Evolutionary conservation across 1,140 invertebrate genomes (phyloP).

Genomic region (Philotrypesis tridentata): DNA sequence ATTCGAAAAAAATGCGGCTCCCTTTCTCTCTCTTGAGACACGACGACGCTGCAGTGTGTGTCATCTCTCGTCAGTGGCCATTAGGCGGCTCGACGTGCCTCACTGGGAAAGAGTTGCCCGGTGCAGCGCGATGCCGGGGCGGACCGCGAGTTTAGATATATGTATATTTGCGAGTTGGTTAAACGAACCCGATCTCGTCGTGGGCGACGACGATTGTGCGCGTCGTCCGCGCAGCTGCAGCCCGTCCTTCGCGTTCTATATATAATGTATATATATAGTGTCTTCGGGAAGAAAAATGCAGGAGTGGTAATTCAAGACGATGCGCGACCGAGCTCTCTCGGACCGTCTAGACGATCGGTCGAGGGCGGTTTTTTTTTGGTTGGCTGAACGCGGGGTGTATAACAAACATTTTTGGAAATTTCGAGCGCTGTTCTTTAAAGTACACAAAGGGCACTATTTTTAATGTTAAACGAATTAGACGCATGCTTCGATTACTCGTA

Average conservation of each 20-base stretch:
- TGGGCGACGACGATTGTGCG: constrained; percentile 60
- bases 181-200: constrained; percentile 42
- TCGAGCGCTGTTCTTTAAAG: too few species aligned
- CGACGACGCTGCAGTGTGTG: too few species aligned
- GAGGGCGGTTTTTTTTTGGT: too few species aligned
- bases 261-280: too few species aligned
- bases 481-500: too few species aligned
- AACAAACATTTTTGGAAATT: too few species aligned
- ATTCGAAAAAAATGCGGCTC: not conserved
- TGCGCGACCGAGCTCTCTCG: not conserved
- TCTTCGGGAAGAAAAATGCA: not conserved
- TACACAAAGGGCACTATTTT: too few species aligned
- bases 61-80: constrained; percentile 10
- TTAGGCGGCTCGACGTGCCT: constrained; percentile 4
- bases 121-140: not conserved
- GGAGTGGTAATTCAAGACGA: not conserved
- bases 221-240: constrained; percentile 13
- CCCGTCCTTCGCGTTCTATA: not conserved
- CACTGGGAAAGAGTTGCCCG: constrained; percentile 24
- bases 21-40: too few species aligned
- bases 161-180: constrained; percentile 10
- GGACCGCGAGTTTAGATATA: too few species aligned
- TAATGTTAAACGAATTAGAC: too few species aligned
- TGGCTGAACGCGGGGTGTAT: too few species aligned
- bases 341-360: not conserved